These are phyloP conservation scores for Brachionus sp. DNA, from an alignment of 1,140 invertebrate genomes.

Conservation along the genomic window DNA sequence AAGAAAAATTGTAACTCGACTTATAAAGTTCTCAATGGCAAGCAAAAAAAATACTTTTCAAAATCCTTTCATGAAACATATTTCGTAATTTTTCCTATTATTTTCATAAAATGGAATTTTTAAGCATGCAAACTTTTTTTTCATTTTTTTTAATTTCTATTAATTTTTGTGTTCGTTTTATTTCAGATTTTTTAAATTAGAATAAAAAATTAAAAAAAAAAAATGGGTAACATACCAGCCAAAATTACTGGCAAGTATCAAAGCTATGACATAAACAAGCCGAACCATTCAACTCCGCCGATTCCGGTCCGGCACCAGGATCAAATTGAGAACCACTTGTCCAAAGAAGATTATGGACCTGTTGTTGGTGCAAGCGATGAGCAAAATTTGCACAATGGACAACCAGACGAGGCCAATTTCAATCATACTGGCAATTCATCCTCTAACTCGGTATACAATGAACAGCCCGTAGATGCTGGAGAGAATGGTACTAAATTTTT, in stretches of 20 bases:
- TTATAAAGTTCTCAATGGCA: background rate
- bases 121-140: conserved; percentile 5
- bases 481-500: background rate
- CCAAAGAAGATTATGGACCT: background rate
- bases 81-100: background rate
- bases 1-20: background rate
- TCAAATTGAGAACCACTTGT: background rate
- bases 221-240: conserved; percentile 44
- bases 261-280: conserved; percentile 43
- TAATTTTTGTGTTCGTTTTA: background rate
- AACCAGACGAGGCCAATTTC: background rate
- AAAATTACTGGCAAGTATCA: conserved; percentile 40
- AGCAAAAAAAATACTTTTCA: background rate
- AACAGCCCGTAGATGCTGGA: background rate
- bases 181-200: background rate
- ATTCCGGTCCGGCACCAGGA: background rate
- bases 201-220: background rate
- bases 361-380: background rate
- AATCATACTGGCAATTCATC: background rate
- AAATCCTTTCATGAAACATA: conserved; percentile 3
- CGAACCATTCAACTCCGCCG: conserved; percentile 3
- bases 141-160: background rate
- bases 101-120: background rate
- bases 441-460: background rate
- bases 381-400: background rate